These are phyloP conservation scores for Catharus fuscescens DNA, from an alignment of 2,113 vertebrate species.

Conservation along the genomic window DNA sequence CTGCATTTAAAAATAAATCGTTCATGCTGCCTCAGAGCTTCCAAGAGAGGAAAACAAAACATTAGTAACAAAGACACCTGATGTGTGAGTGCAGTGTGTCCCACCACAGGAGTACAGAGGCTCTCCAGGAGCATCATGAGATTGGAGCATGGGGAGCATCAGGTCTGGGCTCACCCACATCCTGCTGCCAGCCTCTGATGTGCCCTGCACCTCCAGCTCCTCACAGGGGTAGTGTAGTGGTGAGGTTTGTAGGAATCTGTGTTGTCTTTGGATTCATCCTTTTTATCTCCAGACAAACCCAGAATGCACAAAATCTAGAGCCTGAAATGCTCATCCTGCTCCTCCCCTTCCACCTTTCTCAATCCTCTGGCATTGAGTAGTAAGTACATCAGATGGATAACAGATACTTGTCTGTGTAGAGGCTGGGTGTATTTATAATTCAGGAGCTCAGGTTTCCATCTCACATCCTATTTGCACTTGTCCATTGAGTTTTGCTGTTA, in stretches of 20 bases:
- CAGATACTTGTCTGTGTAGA: neutral
- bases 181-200: neutral
- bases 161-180: accelerated
- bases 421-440: neutral
- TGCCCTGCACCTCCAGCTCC: neutral
- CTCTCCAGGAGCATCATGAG: neutral
- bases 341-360: neutral
- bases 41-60: neutral
- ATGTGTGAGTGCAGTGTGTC: neutral
- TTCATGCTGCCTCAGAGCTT: neutral
- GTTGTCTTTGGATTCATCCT: neutral
- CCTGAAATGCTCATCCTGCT: neutral
- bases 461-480: neutral
- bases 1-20: neutral
- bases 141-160: accelerated
- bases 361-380: neutral
- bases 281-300: neutral
- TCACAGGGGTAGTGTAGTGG: accelerated
- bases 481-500: neutral
- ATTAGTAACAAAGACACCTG: neutral
- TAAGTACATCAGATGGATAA: neutral
- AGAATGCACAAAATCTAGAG: neutral
- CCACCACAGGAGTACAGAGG: neutral
- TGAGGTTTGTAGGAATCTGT: neutral
- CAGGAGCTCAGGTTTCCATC: neutral